phyloP scores from a whole-genome alignment of 2,797 vertebrate genomes.

The Pogoniulus pusillus region DNA sequence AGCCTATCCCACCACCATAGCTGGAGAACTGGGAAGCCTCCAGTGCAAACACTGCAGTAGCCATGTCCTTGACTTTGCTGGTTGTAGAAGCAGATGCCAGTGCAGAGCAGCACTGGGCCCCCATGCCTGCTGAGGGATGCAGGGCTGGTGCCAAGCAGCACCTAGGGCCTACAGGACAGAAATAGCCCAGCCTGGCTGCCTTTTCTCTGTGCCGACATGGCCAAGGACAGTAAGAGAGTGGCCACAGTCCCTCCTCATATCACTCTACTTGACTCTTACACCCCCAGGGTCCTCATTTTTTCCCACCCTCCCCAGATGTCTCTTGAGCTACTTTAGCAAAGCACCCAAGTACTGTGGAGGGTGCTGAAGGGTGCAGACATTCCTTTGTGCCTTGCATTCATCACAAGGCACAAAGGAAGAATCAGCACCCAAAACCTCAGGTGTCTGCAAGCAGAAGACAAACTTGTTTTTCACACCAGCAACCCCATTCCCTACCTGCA shows the following conservation, averaged over 20 bases:
- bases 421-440: neutral
- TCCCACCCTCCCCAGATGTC: neutral
- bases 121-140: neutral
- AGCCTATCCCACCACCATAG: fast-evolving
- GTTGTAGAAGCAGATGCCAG: neutral
- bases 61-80: neutral
- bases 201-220: fast-evolving
- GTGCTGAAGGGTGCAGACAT: neutral
- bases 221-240: neutral
- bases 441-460: neutral
- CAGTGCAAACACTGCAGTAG: neutral
- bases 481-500: neutral
- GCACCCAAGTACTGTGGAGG: fast-evolving
- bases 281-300: fast-evolving
- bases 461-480: fast-evolving
- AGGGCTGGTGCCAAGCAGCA: neutral
- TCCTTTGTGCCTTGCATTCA: fast-evolving
- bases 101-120: neutral
- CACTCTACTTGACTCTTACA: neutral
- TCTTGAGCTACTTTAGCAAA: neutral
- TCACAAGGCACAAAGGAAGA: neutral
- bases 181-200: neutral
- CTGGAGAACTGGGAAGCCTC: neutral
- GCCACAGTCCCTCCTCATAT: neutral
- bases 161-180: fast-evolving